A percentile compares a stretch with the other conserved stretches of the same genome.
Conservation (phyloP, 2,797 vertebrate genomes). For the Xiphorhynchus erythropygius region DNA sequence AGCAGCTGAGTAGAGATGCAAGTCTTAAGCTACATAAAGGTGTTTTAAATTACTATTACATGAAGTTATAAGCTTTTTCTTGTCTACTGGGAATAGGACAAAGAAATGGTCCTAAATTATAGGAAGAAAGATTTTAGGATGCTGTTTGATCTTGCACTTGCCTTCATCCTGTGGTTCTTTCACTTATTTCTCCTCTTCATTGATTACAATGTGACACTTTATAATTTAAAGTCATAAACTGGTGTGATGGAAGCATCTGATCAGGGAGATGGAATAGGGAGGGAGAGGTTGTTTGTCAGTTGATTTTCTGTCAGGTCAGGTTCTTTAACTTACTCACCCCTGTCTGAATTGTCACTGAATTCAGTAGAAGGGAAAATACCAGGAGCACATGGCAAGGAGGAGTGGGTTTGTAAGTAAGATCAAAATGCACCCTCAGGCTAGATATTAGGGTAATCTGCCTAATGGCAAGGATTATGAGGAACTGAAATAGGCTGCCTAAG, state of each 20-base stretch:
- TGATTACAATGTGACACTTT: not conserved
- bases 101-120: not conserved
- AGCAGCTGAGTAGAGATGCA: not conserved
- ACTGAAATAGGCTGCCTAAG: not conserved
- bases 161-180: not conserved
- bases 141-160: not conserved
- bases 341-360: not conserved
- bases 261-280: not conserved
- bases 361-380: not conserved
- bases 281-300: not conserved
- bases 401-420: not conserved
- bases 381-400: not conserved
- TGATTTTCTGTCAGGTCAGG: not conserved
- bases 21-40: not conserved
- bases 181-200: not conserved
- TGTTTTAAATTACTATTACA: not conserved
- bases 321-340: not conserved
- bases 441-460: constrained; percentile 21
- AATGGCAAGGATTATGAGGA: not conserved
- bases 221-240: not conserved
- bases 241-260: not conserved
- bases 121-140: not conserved
- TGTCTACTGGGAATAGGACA: not conserved
- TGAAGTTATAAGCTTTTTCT: not conserved
- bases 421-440: not conserved